Base-by-base conservation (phyloP, 2,113 vertebrate species). In the Diphyllodes magnificus region DNA sequence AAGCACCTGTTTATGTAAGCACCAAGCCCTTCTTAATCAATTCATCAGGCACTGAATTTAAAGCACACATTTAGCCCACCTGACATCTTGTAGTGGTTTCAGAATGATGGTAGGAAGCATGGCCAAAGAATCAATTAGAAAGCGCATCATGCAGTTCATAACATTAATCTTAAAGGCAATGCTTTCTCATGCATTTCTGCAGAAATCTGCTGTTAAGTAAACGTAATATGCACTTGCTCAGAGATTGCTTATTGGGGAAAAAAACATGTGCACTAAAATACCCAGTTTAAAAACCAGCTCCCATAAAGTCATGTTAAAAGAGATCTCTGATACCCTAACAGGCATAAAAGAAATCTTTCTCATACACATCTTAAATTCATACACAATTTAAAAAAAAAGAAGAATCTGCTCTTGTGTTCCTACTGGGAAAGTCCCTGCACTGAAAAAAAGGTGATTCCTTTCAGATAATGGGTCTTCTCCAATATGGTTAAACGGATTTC, bases 111-210 rank as follows among this genome's bases (percentile, higher is more conserved):
- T 3, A 78, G 60, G 53, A 86, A 94, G 39, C 61, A 40, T 1
- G 9, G 88, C 68, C 88, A 95, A 93, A 73, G 39, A 93, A 86
- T 71, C 73, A 63, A 86, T 88, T 86, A 92, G 27, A 65, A 78
- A 60, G 86, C 0, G 0, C 61, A 84, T n/a, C 28, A 1, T 42
- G 50, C 28, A n/a, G 69, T 33, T 86, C 45, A 7, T 33, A 40
- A 82, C 37, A 60, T 93, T 50, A 82, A 82, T 89, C 70, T 87
- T 75, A 45, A 71, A 76, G 54, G 69, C 79, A 90, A 69, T 11
- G 22, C 25, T 49, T 80, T 54, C 68, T 57, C 39, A 23, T 42
- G 17, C 20, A 60, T 79, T 90, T 90, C 42, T 50, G 22, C 59
- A 88, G 72, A 88, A 96, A 88, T 84, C 23, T 77, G 44, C n/a